Evolutionary conservation across 2,113 vertebrate species (phyloP), one percentile per base, ranked within the genome.

Genomic region (Xiphorhynchus elegans): DNA sequence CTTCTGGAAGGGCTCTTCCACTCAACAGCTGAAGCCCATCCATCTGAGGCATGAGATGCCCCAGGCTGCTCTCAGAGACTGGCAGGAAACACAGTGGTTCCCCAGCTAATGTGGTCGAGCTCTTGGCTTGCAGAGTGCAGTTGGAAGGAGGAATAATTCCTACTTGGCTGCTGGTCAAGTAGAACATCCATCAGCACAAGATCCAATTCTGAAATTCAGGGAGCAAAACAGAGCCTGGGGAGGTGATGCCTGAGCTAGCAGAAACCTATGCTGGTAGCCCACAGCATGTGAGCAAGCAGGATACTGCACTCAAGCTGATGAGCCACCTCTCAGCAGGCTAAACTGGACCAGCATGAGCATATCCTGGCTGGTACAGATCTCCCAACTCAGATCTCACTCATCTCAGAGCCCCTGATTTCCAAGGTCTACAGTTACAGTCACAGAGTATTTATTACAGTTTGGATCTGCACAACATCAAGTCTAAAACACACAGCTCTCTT

Each of bases 141-240:
- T 31, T 96, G 93, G 93, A 92, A 96, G 44, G 83, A 87, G 85
- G 47, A 95, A 56, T 84, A 94, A 81, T 93, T 96, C 46, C 7
- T 86, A 64, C 90, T 87, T 94, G 95, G 95, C 95, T 86, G 95
- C 84, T 46, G 75, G 82, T 93, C 92, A 96, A 84, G 52, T 35
- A 87, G 79, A 85, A 93, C 72, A 95, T 95, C 90, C 88, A 97
- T 91, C 95, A 96, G 76, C 84, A 91, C 67, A 55, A 87, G 78
- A 77, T 40, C 70, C 67, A 67, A 73, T 83, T 84, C 70, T 90
- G 84, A 90, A 94, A 92, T 88, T 80, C 44, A 95, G 75, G 79
- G 90, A 96, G 94, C 82, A 88, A 94, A 96, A 69, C 50, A 90
- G 77, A 94, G 85, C 68, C 55, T 86, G 40, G 50, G 72, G 85